A percentile compares a stretch with the other conserved stretches of the same genome.
These are phyloP conservation scores for Phalanger gymnotis DNA, from an alignment of 2,797 vertebrate genomes.

Conservation along the genomic window DNA sequence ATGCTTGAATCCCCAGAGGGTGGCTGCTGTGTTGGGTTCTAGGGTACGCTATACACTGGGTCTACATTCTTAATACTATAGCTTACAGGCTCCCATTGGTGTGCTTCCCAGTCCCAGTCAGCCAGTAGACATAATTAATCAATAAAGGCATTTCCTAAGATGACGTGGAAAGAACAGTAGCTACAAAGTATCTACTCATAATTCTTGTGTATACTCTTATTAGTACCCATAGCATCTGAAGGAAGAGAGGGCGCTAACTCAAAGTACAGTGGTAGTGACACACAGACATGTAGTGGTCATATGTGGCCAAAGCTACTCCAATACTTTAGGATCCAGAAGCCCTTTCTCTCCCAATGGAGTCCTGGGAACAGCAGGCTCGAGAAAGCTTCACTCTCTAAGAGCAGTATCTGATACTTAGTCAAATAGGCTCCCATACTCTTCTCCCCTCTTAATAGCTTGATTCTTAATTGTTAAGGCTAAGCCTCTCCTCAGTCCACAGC, in stretches of 20 bases:
- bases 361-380: not conserved
- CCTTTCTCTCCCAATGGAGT: not conserved
- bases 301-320: not conserved
- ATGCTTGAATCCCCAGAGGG: no score
- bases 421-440: not conserved
- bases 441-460: not conserved
- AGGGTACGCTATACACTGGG: not conserved
- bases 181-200: conserved; percentile 4
- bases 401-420: not conserved
- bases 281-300: not conserved
- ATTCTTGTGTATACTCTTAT: not conserved
- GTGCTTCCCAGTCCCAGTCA: not conserved
- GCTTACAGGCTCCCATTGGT: not conserved
- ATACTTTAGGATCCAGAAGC: not conserved
- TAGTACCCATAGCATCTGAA: not conserved
- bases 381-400: not conserved
- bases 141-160: not conserved
- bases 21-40: not conserved
- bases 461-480: not conserved
- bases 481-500: not conserved
- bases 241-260: not conserved
- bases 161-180: not conserved
- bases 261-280: not conserved
- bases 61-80: not conserved
- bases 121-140: not conserved